Base-by-base conservation (phyloP, 1,140 invertebrate genomes). In the Popillia japonica region DNA sequence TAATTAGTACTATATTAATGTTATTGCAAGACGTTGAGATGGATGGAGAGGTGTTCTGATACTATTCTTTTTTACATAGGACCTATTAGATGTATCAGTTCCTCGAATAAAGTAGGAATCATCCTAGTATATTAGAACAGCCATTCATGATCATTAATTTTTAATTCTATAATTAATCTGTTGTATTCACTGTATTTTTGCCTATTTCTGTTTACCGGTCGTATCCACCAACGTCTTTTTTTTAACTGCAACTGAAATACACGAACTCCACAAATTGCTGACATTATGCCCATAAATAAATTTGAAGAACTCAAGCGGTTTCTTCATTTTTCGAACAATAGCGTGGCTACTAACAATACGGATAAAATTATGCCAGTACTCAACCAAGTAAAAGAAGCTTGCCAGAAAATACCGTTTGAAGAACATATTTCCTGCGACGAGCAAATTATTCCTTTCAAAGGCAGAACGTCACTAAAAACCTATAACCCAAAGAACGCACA, bases 401-500 rank as follows among this genome's bases (percentile, higher is more conserved):
- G 83, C 42, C 79, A 82, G 23, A 44, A 79, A 78, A 78, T 83
- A 17, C 80, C 80, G 40, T 81, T 83, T 79, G 81, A 86, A 75
- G 80, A 85, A 72, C 80, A 80, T 78, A 74, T 84, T 55, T 81
- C 84, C 14, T 82, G 83, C 27, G 84, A 86, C 78, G 81, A 85
- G 72, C 84, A 83, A 80, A 85, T 85, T 44, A 82, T 85, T 40
- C 81, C 82, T 42, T 84, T 83, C 61, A 84, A 84, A 75, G 83
- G 77, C 80, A 81, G 81, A 77, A 82, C 61, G 72, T 64, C 14
- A 59, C 41, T 79, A 22, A 83, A 83, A 77, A 79, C 80, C 73
- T 85, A 85, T 80, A 83, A 86, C 59, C 81, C 82, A 59, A 82
- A 78, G 64, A 86, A 84, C 81, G 82, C 82, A 59, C 82, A 86